Base-by-base conservation (phyloP, 2,797 vertebrate species). In the Aphelocoma californica region DNA sequence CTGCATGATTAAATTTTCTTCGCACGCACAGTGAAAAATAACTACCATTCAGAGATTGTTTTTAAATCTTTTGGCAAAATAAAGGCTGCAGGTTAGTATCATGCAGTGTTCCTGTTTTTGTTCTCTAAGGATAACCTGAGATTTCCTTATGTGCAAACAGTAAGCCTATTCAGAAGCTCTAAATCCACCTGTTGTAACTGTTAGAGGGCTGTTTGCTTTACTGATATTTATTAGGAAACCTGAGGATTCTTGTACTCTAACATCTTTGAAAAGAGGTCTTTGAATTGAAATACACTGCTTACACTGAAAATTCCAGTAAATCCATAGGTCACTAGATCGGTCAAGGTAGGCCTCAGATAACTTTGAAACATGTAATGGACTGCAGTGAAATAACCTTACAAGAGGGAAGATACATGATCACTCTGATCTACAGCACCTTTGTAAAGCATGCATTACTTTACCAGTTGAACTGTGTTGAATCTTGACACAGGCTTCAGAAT, bases 191-290 rank as follows among this genome's bases (percentile, higher is more conserved):
- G 97, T 97, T 98, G 97, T 98, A 98, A 97, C 93, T 97, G 93
- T 96, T 94, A 96, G 78, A 91, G 71, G 48, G 78, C 88, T 97
- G 97, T 98, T 98, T 98, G 96, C 93, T 98, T 98, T 97, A 94
- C 96, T 97, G 95, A 95, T 97, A 98, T 95, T 98, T 98, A 97
- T 97, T 95, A 97, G 98, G 97, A 98, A 98, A 98, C 96, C 93
- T 94, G 94, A 98, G 80, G 84, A 97, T 93, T 94, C 86, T 94
- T 96, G 85, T 95, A 88, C 71, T 96, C 90, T 90, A 95, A 83
- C 44, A 19, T 97, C 86, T 97, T 95, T 97, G 91, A 96, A 97
- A 96, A 94, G 90, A 87, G 83, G 54, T 92, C 95, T 96, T 98
- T 96, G 80, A 95, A 93, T 89, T 88, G 61, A 82, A 91, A 45